Evolutionary conservation across 2,113 vertebrate genomes (phyloP).

Genomic region (Barnardius zonarius): DNA sequence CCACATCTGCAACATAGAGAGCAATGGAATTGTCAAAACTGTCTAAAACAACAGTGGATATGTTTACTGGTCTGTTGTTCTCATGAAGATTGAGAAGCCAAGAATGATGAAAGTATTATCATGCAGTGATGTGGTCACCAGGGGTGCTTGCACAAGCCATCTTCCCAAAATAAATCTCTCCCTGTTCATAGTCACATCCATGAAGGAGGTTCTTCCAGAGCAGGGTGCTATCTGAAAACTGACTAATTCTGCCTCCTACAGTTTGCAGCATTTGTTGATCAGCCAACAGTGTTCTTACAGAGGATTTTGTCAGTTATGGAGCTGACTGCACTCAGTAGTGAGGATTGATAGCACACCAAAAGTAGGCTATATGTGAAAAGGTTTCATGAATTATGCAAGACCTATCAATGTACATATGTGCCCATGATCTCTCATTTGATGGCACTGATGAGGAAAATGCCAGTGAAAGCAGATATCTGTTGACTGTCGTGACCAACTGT

Average conservation of each 20-base stretch:
- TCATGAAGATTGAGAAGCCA: not conserved
- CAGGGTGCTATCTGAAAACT: too few species aligned
- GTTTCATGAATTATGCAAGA: not conserved
- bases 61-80: not conserved
- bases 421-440: not conserved
- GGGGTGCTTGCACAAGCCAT: not conserved
- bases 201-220: not conserved
- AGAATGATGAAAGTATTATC: not conserved
- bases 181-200: not conserved
- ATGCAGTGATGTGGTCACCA: not conserved
- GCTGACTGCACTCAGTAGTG: rapidly evolving
- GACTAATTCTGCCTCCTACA: not conserved
- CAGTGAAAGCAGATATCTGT: not conserved
- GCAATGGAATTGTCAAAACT: not conserved
- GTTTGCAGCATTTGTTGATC: not conserved
- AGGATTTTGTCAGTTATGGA: not conserved
- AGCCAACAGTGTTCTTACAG: not conserved
- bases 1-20: not conserved
- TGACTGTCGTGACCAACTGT: not conserved
- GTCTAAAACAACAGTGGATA: not conserved
- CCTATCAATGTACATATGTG: not conserved
- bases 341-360: not conserved
- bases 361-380: not conserved
- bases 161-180: not conserved
- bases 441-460: not conserved